phyloP scores from a whole-genome alignment of 2,888 invertebrate genomes.

The Cataglyphis albicans region DNA sequence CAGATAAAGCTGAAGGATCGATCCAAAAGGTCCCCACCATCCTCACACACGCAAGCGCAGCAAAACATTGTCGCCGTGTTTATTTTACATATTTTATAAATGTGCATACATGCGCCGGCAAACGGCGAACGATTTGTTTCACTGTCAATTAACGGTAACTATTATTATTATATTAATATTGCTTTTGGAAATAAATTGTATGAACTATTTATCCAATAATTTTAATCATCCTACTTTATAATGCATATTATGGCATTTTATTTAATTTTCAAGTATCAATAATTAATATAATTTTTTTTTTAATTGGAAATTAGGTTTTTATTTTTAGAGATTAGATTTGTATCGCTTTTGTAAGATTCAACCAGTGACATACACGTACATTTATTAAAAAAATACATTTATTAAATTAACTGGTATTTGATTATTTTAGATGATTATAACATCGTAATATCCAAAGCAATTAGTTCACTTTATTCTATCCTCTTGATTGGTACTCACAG shows the following conservation, averaged over 20 bases:
- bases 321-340: not conserved
- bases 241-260: not conserved
- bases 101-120: conserved; percentile 41
- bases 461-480: not conserved
- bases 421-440: not conserved
- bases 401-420: not conserved
- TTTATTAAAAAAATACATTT: not conserved
- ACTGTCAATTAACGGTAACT: conserved; percentile 20
- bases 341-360: not conserved
- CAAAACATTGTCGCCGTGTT: conserved; percentile 69
- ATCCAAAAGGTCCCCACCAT: conserved; percentile 65
- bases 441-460: not conserved
- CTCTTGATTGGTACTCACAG: not conserved
- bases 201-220: conserved; percentile 3
- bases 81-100: conserved; percentile 79
- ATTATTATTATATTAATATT: conserved; percentile 22
- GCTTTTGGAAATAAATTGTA: not conserved
- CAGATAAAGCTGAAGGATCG: conserved; percentile 74
- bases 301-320: not conserved
- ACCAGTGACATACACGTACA: not conserved
- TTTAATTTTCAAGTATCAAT: not conserved
- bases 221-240: not conserved
- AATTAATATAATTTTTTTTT: conserved; percentile 8
- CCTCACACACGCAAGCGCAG: conserved; percentile 73
- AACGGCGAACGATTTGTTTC: conserved; percentile 2